phyloP scores from a whole-genome alignment of 2,113 vertebrate species.

The Myotis yumanensis region DNA sequence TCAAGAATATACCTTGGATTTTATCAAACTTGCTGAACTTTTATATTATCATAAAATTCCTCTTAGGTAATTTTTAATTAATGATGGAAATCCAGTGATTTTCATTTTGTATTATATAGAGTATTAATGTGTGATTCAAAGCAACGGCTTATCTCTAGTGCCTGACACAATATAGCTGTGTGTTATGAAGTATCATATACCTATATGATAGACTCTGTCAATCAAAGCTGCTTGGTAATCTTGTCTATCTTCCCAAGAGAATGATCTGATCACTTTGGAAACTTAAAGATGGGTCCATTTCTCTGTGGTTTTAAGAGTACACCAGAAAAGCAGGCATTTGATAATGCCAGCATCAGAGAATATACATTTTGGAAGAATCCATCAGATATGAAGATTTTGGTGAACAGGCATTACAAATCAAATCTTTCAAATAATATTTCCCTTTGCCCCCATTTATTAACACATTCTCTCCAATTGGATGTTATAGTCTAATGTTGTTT shows the following conservation, averaged over 20 bases:
- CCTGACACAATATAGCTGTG: background rate
- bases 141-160: background rate
- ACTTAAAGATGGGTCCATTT: background rate
- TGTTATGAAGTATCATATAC: background rate
- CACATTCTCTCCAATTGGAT: background rate
- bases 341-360: background rate
- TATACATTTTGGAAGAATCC: background rate
- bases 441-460: background rate
- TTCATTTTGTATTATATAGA: background rate
- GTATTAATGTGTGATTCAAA: background rate
- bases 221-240: background rate
- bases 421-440: background rate
- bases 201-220: background rate
- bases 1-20: conserved; percentile 88
- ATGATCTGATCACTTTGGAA: background rate
- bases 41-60: conserved; percentile 94
- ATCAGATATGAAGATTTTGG: background rate
- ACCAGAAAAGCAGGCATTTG: background rate
- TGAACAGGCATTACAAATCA: background rate
- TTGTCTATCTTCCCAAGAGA: background rate
- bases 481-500: background rate
- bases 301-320: background rate
- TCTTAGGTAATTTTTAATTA: conserved; percentile 87
- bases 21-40: conserved; percentile 91
- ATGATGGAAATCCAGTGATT: background rate